Base-by-base conservation (phyloP, 1,140 invertebrate genomes). In the Anadara kagoshimensis region DNA sequence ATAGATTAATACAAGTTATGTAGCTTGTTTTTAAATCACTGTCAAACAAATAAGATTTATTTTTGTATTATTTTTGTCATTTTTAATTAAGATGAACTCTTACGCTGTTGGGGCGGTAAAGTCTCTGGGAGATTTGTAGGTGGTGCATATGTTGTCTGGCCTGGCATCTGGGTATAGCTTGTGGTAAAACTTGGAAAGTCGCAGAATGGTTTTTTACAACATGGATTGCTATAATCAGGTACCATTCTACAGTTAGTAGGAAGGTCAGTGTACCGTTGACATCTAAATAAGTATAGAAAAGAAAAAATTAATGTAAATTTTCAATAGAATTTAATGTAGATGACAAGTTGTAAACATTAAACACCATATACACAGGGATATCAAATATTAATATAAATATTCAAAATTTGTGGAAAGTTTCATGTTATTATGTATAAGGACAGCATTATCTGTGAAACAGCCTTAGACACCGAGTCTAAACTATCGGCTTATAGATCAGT, bases 181-280 rank as follows among this genome's bases (percentile, higher is more conserved):
- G 44, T 49, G 12, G 54, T 49, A 36, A 3, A 36, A 36, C 44
- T 56, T 20, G 63, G 41, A 3, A 73, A 58, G 47, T 68, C 47
- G 53, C 79, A 80, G 7, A 62, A 26, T 2, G 79, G 79, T 18
- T 74, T 72, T 73, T 78, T 66, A 66, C 79, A 80, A 65, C 79
- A 80, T 3, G 73, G 74, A 53, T 80, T 74, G 14, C 68, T 59
- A 43, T 75, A 76, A 44, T 80, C 79, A 26, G 63, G 70, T 5
- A 78, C 66, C 72, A 80, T 66, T 43, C 66, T 51, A 53, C 79
- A 80, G 36, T 56, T 51, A 26, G 69, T 51, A 22, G 76, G 73
- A 0, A 78, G 69, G 43, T 69, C 47, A 44, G 66, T 61, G 26
- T 73, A 80, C 14, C 63, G 59, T 57, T 69, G 76, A 20, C 78